Percentiles rank a stretch among this genome's conserved stretches.
Conservation (phyloP, 1,140 invertebrate genomes). For the Steinernema feltiae region DNA sequence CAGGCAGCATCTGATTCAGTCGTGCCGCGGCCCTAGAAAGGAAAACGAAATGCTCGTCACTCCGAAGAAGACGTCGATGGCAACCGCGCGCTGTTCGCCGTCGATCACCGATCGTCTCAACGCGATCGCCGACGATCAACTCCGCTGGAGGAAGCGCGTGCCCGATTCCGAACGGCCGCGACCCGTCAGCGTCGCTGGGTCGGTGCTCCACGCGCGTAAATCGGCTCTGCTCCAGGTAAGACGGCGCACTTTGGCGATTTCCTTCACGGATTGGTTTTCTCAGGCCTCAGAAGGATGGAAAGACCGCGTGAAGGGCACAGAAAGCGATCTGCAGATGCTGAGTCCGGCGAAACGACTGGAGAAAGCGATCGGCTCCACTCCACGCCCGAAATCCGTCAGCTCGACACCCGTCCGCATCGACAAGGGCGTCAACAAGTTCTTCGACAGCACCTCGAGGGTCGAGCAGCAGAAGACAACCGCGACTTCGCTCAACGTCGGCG, state of each 20-base stretch:
- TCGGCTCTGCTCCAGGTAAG: neutral
- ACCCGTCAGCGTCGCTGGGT: neutral
- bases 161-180: neutral
- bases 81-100: neutral
- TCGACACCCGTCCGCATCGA: neutral
- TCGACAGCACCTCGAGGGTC: neutral
- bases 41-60: slow-evolving; percentile 9
- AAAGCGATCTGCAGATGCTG: neutral
- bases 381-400: neutral
- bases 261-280: no score
- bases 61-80: neutral
- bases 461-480: neutral
- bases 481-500: neutral
- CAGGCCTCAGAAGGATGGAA: neutral
- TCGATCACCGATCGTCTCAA: neutral
- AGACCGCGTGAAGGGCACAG: neutral
- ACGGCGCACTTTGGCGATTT: neutral
- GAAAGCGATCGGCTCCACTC: neutral
- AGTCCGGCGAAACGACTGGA: neutral
- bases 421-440: neutral
- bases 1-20: neutral
- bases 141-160: neutral
- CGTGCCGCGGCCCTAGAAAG: slow-evolving; percentile 6
- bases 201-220: neutral
- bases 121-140: neutral